Conservation (phyloP, 2,797 vertebrate species). For the Macropus fuliginosus region DNA sequence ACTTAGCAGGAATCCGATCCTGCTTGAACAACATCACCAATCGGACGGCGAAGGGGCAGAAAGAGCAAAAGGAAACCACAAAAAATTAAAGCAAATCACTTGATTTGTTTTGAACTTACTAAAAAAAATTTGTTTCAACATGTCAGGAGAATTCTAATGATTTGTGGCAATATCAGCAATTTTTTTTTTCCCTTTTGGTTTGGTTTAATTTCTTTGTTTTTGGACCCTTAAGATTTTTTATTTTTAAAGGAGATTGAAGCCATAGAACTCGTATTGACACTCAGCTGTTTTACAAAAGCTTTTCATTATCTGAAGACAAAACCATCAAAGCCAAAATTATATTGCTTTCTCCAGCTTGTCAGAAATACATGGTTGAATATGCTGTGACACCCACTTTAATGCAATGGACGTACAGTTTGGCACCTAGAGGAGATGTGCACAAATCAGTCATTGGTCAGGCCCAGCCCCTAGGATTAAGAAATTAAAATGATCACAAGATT, state of each 20-base stretch:
- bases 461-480: constrained; percentile 77
- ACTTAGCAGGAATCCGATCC: constrained; percentile 95
- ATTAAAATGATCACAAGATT: constrained; percentile 68
- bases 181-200: constrained; percentile 88
- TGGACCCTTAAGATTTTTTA: constrained; percentile 87
- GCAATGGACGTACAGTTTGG: constrained; percentile 76
- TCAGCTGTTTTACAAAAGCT: constrained; percentile 91
- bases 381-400: constrained; percentile 71
- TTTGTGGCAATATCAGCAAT: constrained; percentile 99
- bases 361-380: constrained; percentile 81
- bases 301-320: constrained; percentile 89
- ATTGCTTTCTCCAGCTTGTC: constrained; percentile 85
- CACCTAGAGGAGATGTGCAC: constrained; percentile 73
- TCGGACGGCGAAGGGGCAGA: constrained; percentile 97
- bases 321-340: constrained; percentile 85
- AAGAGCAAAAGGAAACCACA: constrained; percentile 94
- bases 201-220: constrained; percentile 81
- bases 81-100: constrained; percentile 93
- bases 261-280: constrained; percentile 94
- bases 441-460: constrained; percentile 74
- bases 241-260: constrained; percentile 98
- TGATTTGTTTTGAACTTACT: constrained; percentile 88
- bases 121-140: constrained; percentile 93
- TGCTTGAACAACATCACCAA: constrained; percentile 99
- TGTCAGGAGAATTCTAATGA: constrained; percentile 99